These are phyloP conservation scores for Otolemur garnettii DNA, from an alignment of 2,113 vertebrate genomes.

Conservation along the genomic window DNA sequence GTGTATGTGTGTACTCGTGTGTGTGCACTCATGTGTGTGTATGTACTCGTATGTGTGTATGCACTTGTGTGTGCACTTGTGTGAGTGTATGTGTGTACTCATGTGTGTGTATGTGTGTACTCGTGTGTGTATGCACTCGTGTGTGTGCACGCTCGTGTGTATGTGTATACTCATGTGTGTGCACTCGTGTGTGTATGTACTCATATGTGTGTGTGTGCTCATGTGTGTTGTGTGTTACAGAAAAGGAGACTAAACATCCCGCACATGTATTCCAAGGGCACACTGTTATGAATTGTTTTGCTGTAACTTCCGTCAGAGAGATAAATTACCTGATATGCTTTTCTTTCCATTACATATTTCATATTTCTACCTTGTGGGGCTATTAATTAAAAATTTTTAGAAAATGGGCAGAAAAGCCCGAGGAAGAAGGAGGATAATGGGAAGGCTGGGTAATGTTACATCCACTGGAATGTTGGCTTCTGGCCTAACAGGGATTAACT, in stretches of 20 bases:
- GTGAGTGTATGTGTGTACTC: neutral
- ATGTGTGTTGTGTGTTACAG: neutral
- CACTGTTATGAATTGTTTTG: neutral
- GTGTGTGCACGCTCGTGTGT: neutral
- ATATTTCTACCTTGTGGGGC: neutral
- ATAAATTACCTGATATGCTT: neutral
- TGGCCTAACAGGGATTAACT: slow-evolving; percentile 27
- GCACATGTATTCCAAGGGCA: neutral
- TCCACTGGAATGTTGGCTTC: neutral
- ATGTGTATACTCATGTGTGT: too few relatives aligned
- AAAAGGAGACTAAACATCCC: neutral
- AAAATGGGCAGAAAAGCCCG: neutral
- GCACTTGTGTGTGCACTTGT: too few relatives aligned
- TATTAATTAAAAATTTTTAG: slow-evolving; percentile 17
- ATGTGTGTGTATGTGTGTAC: neutral
- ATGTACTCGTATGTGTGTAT: too few relatives aligned
- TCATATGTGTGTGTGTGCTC: neutral
- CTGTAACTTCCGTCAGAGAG: neutral
- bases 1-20: too few relatives aligned
- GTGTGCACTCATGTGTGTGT: neutral
- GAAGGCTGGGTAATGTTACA: neutral
- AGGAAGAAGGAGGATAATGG: neutral
- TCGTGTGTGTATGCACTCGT: too few relatives aligned
- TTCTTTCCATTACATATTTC: neutral
- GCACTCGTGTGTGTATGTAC: neutral